These are phyloP conservation scores for Aplocera efformata DNA, from an alignment of 2,888 invertebrate genomes.

Conservation along the genomic window DNA sequence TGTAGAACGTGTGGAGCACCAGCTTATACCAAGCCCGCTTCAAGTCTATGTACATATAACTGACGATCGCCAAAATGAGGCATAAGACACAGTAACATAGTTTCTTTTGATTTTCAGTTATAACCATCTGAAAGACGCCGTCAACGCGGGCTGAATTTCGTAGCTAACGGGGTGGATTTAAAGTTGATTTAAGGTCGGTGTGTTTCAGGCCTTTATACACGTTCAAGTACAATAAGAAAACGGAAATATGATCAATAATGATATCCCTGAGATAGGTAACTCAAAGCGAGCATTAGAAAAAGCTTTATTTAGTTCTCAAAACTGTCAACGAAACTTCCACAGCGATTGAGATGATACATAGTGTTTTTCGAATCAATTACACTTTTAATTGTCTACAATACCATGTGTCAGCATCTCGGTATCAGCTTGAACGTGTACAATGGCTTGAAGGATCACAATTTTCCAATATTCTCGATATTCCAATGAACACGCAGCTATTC, in stretches of 20 bases:
- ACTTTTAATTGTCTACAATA: slow-evolving; percentile 13
- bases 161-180: slow-evolving; percentile 12
- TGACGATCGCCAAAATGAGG: slow-evolving; percentile 44
- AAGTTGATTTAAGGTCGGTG: slow-evolving; percentile 7
- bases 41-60: slow-evolving; percentile 58
- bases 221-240: not conserved
- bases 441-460: slow-evolving; percentile 19
- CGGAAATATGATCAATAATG: too few relatives aligned
- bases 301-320: too few relatives aligned
- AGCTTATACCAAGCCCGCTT: slow-evolving; percentile 66
- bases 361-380: too few relatives aligned
- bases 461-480: slow-evolving; percentile 28
- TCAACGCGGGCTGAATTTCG: slow-evolving; percentile 18
- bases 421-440: slow-evolving; percentile 26
- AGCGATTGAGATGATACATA: too few relatives aligned
- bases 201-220: slow-evolving; percentile 10
- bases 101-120: slow-evolving; percentile 54
- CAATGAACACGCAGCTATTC: slow-evolving; percentile 53
- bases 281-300: too few relatives aligned
- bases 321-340: too few relatives aligned
- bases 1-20: slow-evolving; percentile 62
- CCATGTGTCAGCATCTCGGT: slow-evolving; percentile 30
- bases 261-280: too few relatives aligned
- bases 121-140: slow-evolving; percentile 63
- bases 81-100: slow-evolving; percentile 51